Conservation (phyloP, 92 coral and sea anemone species). For the Hydrozoanthus gracilis region DNA sequence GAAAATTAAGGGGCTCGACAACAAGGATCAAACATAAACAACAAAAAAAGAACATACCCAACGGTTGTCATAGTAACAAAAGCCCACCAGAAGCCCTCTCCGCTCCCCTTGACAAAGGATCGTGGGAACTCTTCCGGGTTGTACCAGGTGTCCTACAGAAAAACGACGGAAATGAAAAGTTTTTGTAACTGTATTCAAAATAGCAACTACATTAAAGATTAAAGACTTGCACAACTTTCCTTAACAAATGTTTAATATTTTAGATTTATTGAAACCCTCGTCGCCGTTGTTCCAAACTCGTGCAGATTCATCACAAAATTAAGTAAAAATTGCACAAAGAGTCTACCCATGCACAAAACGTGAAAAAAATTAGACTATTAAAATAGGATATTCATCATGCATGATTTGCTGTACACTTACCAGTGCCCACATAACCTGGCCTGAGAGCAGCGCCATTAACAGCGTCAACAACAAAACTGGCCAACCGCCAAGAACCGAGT, state of each 20-base stretch:
- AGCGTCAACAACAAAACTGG: conserved; percentile 86
- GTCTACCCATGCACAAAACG: neutral
- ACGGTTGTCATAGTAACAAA: conserved; percentile 99
- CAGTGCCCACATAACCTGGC: conserved; percentile 96
- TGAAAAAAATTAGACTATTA: neutral
- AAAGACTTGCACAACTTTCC: no score
- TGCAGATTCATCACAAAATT: neutral
- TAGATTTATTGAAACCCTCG: no score
- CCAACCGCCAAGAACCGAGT: conserved; percentile 92
- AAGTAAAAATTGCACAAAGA: neutral
- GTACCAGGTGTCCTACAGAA: conserved; percentile 87
- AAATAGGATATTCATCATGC: no score
- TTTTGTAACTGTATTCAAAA: neutral
- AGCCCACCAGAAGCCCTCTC: conserved; percentile 99
- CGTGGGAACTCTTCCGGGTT: conserved; percentile 99
- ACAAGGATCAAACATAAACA: neutral
- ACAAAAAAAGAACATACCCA: conserved; percentile 72
- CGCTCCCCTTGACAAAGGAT: conserved; percentile 87
- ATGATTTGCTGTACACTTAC: conserved; percentile 60
- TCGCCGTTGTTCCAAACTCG: neutral
- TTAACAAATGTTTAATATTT: no score
- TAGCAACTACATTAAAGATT: neutral
- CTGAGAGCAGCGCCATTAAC: conserved; percentile 93
- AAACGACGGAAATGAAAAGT: neutral
- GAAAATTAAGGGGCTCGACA: neutral